These are phyloP conservation scores for Lasioglossum villosulum DNA, from an alignment of 2,888 invertebrate genomes.

Conservation along the genomic window DNA sequence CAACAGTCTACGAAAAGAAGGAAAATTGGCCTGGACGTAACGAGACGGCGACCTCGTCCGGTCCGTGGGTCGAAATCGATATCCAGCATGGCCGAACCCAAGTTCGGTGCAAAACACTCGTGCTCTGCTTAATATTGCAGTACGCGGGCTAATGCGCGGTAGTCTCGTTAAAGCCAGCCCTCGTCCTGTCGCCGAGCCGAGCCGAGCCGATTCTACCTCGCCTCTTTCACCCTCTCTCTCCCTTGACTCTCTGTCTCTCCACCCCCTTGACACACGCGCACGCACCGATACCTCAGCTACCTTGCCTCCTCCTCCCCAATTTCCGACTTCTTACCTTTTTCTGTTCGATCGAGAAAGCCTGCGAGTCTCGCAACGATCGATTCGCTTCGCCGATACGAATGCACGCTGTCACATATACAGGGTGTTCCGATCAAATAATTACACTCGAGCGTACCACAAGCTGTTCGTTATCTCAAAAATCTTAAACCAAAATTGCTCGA, in stretches of 20 bases:
- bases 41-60: slow-evolving; percentile 62
- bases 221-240: neutral
- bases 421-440: neutral
- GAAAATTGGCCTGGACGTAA: slow-evolving; percentile 48
- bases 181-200: slow-evolving; percentile 27
- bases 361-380: neutral
- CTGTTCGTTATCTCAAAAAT: neutral
- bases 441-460: neutral
- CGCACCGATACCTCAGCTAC: neutral
- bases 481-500: no score
- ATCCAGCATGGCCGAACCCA: slow-evolving; percentile 76
- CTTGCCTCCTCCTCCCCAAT: neutral
- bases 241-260: neutral
- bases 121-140: slow-evolving; percentile 79
- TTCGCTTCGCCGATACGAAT: neutral
- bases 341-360: neutral
- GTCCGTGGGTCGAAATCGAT: slow-evolving; percentile 77
- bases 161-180: slow-evolving; percentile 54
- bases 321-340: slow-evolving; percentile 2
- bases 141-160: slow-evolving; percentile 68
- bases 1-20: neutral
- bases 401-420: neutral
- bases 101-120: slow-evolving; percentile 77
- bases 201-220: slow-evolving; percentile 16
- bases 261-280: neutral